Evolutionary conservation across 2,113 vertebrate genomes (phyloP), one percentile per base, ranked within the genome.

Genomic region (Aix galericulata): DNA sequence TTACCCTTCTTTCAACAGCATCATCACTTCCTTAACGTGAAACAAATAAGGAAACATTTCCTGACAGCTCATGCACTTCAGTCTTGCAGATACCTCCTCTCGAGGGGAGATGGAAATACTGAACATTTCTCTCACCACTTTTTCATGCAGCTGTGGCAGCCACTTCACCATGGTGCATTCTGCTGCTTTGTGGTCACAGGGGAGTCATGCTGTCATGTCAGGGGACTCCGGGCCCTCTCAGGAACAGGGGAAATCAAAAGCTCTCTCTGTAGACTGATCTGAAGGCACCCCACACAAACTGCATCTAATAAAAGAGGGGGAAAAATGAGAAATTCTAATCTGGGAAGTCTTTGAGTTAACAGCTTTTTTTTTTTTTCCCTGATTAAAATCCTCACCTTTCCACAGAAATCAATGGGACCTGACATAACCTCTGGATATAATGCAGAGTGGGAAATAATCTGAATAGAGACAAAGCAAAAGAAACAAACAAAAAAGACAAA

Each of bases 71-170:
- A 42, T 2, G 36, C n/a, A 26, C 18, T 46, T 92, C 60, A 15
- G 36, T 17, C 25, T 66, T 74, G 4, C 20, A 42, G 48, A 53
- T 13, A 31, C 1, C 17, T 76, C 36, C 29, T 71, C 16, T 58
- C 6, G 6, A 81, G 73, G 17, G 20, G 20, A 59, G 46, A 13
- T 9, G 38, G 27, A 48, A 56, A 6, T 23, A 36, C 27, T 25
- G 38, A 48, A 44, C 0, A 0, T 6, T 56, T 60, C 13, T 63
- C 34, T 67, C 50, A 18, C 12, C 0, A 0, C 12, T 29, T 38
- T 22, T 75, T 13, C 5, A 2, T 21, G 16, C 12, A 36, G 52
- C 32, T 63, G 6, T 7, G 18, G 20, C 25, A 17, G 60, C 12
- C 3, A 7, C 22, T 20, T 59, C 36, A 23, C 42, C 6, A 8